These are phyloP conservation scores for Epizoanthus stellaris DNA, from an alignment of 92 coral and sea anemone species.

Conservation along the genomic window DNA sequence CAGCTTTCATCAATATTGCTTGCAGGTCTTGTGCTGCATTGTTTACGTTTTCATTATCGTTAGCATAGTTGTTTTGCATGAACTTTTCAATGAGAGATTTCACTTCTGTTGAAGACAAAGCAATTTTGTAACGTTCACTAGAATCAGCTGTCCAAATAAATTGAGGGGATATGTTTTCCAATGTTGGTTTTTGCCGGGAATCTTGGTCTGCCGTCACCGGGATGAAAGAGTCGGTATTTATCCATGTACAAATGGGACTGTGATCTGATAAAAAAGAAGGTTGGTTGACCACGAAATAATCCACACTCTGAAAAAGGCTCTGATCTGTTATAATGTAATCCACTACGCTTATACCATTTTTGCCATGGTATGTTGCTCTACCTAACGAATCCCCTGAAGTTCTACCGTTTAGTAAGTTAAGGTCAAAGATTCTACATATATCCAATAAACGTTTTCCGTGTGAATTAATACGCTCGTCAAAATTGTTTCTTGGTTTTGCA, in stretches of 20 bases:
- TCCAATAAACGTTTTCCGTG: conserved; percentile 61
- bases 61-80: conserved; percentile 16
- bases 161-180: conserved; percentile 32
- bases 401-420: conserved; percentile 61
- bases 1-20: conserved; percentile 27
- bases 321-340: conserved; percentile 45
- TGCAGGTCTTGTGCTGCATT: conserved; percentile 9
- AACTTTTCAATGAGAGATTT: conserved; percentile 22
- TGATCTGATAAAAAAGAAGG: conserved; percentile 52
- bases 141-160: conserved; percentile 47
- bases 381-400: conserved; percentile 57
- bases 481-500: conserved; percentile 36
- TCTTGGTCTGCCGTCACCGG: conserved; percentile 7
- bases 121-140: conserved; percentile 9
- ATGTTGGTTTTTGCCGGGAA: not conserved
- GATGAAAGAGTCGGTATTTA: conserved; percentile 16
- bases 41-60: conserved; percentile 29
- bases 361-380: conserved; percentile 48
- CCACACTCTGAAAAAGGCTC: not conserved
- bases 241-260: conserved; percentile 18
- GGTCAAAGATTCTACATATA: conserved; percentile 48
- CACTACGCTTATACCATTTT: conserved; percentile 42
- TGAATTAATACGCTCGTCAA: conserved; percentile 43
- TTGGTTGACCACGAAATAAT: conserved; percentile 39
- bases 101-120: conserved; percentile 28